Evolutionary conservation across 23 tunicate species (phyloP), one percentile per base, ranked within the genome.

Genomic region (Trididemnum miniatum): DNA sequence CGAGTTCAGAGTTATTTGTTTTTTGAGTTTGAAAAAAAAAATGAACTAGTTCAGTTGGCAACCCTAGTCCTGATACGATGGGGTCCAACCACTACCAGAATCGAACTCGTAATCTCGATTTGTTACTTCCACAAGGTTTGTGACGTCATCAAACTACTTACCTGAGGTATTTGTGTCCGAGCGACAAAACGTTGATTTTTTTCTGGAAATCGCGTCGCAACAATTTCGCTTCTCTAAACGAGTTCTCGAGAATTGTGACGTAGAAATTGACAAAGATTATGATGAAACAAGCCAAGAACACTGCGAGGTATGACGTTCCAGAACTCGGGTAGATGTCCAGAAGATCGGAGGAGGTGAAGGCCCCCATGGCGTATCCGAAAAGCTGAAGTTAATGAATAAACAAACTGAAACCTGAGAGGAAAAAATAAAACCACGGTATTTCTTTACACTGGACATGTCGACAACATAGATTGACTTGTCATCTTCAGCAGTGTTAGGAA

Each of bases 341-440:
- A 31, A 90, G 30, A 44, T 73, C 65, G 59, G 82, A 9, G 0
- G 84, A 79, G 39, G 88, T 90, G 71, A 79, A 90, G 4, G 95
- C 95, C 67, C 76, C 89, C 80, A 88, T 88, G 0, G 95, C 75
- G 59, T 64, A 90, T 18, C 86, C 95, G 38, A 90, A 71, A 23
- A 89, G 80, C 94, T 89, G 74, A 44, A 44, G 15, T 44, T 44
- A 15, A 44, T 15, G 15, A 44, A 44, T n/a, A n/a, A n/a, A n/a
- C n/a, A n/a, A n/a, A n/a, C n/a, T n/a, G n/a, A n/a, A n/a, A n/a
- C n/a, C n/a, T n/a, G n/a, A n/a, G n/a, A n/a, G n/a, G n/a, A n/a
- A n/a, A n/a, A n/a, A n/a, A n/a, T n/a, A n/a, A n/a, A n/a, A n/a
- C n/a, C n/a, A n/a, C n/a, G n/a, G n/a, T n/a, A n/a, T n/a, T n/a